phyloP scores from a whole-genome alignment of 1,140 invertebrate genomes.

The Cecropterus lyciades region DNA sequence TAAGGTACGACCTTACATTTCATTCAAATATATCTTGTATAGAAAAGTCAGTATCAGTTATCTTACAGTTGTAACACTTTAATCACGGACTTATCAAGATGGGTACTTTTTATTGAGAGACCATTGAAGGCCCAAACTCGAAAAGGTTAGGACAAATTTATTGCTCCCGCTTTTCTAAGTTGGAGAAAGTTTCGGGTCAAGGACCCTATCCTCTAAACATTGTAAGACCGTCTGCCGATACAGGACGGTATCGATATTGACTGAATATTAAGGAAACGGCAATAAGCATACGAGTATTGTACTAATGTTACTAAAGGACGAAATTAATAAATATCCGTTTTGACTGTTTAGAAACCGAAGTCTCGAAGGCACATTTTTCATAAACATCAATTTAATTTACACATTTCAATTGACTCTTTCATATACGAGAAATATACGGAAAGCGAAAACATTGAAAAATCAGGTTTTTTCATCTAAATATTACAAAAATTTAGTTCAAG shows the following conservation, averaged over 20 bases:
- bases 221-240: constrained; percentile 25
- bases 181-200: constrained; percentile 61
- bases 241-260: constrained; percentile 6
- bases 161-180: constrained; percentile 50
- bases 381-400: neutral
- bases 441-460: constrained; percentile 8
- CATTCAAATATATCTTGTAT: neutral
- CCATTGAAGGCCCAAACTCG: constrained; percentile 30
- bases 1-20: neutral
- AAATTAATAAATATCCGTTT: too few relatives aligned
- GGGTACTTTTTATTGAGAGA: constrained; percentile 37
- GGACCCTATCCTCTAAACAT: constrained; percentile 52
- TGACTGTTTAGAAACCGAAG: too few relatives aligned
- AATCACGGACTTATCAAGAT: constrained; percentile 21
- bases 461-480: constrained; percentile 5
- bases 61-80: constrained; percentile 23
- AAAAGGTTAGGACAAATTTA: constrained; percentile 59
- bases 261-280: constrained; percentile 3
- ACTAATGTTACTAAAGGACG: too few relatives aligned
- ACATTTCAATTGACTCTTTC: constrained; percentile 1
- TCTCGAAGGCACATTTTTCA: too few relatives aligned
- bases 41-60: neutral
- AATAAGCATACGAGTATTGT: too few relatives aligned
- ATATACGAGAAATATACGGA: neutral
- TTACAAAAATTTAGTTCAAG: constrained; percentile 16